Conservation (phyloP, 1,140 invertebrate species). For the Ooceraea biroi region DNA sequence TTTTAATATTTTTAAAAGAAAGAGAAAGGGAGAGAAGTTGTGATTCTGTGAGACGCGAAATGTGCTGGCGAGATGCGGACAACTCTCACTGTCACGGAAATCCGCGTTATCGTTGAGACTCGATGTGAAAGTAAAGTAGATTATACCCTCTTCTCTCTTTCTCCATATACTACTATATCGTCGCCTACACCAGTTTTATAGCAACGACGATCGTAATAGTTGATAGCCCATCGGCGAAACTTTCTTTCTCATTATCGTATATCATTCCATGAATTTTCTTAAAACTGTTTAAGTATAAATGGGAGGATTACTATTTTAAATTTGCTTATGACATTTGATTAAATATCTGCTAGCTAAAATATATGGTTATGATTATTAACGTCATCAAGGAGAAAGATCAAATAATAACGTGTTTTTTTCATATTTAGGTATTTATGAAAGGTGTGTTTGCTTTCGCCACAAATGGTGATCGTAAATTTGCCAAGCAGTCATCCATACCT, state of each 20-base stretch:
- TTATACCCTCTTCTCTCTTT: constrained; percentile 52
- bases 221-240: constrained; percentile 40
- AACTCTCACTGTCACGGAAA: constrained; percentile 73
- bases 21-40: background rate
- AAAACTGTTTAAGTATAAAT: background rate
- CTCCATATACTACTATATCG: background rate
- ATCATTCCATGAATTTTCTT: background rate
- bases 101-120: constrained; percentile 47
- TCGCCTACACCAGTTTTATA: constrained; percentile 6
- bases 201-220: background rate
- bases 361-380: background rate
- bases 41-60: background rate
- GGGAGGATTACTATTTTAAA: constrained; percentile 10
- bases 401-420: too few relatives aligned
- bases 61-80: constrained; percentile 24
- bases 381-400: too few relatives aligned
- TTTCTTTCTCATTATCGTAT: constrained; percentile 47
- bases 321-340: background rate
- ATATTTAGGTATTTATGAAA: too few relatives aligned
- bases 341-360: too few relatives aligned
- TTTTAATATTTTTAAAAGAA: background rate
- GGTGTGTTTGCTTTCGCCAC: constrained; percentile 1
- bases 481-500: constrained; percentile 60
- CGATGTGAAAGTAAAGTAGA: constrained; percentile 78
- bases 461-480: constrained; percentile 63